Conservation (phyloP, 2,888 invertebrate species). For the Dusona sp. region DNA sequence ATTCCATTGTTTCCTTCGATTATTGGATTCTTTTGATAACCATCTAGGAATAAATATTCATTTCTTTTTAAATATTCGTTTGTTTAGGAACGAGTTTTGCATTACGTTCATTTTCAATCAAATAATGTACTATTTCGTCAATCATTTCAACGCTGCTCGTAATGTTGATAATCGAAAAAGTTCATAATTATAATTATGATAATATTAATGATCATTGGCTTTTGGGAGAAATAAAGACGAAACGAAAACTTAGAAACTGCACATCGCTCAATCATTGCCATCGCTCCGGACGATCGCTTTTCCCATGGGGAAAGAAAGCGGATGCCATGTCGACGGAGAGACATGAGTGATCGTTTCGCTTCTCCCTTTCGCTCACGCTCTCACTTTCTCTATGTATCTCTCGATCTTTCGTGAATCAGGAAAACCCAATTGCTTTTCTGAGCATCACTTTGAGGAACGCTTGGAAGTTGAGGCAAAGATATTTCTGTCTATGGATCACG, state of each 20-base stretch:
- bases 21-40: not conserved
- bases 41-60: not conserved
- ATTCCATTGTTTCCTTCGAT: not conserved
- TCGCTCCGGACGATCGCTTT: slow-evolving; percentile 20
- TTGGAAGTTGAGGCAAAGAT: slow-evolving; percentile 36
- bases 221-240: slow-evolving; percentile 20
- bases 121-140: not conserved
- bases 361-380: not conserved
- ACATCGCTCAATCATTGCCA: slow-evolving; percentile 46
- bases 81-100: not conserved
- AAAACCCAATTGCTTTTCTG: slow-evolving; percentile 54
- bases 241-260: slow-evolving; percentile 27
- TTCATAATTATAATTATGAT: not conserved
- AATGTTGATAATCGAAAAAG: not conserved
- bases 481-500: slow-evolving; percentile 29
- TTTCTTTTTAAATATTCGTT: not conserved
- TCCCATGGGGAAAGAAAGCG: slow-evolving; percentile 11
- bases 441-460: slow-evolving; percentile 40
- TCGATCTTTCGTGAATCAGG: slow-evolving; percentile 43
- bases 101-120: not conserved
- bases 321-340: slow-evolving; percentile 34
- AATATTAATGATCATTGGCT: not conserved
- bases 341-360: slow-evolving; percentile 69
- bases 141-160: not conserved
- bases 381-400: not conserved